Conservation (phyloP, 1,140 invertebrate genomes). For the Drosophila azteca region DNA sequence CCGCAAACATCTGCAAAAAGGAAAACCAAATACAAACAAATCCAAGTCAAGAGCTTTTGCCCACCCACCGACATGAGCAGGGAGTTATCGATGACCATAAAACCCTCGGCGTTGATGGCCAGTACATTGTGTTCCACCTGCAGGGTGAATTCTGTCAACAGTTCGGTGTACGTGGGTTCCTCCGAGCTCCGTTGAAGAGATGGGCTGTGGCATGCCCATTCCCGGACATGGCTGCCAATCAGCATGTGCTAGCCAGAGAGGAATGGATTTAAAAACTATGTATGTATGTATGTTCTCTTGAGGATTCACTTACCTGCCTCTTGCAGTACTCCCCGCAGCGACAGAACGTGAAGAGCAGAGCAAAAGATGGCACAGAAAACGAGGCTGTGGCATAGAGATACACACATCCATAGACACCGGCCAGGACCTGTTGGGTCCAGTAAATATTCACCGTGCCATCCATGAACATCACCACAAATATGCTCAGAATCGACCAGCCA, state of each 20-base stretch:
- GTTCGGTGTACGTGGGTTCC: constrained; percentile 41
- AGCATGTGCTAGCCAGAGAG: constrained; percentile 37
- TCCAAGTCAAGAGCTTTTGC: background rate
- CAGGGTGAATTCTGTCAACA: constrained; percentile 57
- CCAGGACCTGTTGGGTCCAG: constrained; percentile 53
- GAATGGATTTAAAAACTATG: background rate
- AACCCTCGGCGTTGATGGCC: constrained; percentile 59
- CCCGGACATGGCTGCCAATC: constrained; percentile 55
- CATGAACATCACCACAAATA: constrained; percentile 64
- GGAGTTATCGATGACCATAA: constrained; percentile 63
- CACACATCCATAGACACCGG: constrained; percentile 31
- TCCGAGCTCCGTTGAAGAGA: background rate
- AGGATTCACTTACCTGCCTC: constrained; percentile 43
- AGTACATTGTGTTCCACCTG: constrained; percentile 69
- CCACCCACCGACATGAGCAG: constrained; percentile 64
- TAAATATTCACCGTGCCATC: constrained; percentile 66
- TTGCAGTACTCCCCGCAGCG: constrained; percentile 59
- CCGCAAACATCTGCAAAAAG: constrained; percentile 59
- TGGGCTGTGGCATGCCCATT: constrained; percentile 23
- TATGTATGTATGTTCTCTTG: background rate
- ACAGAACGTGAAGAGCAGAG: constrained; percentile 48
- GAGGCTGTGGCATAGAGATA: constrained; percentile 41
- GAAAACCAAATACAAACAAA: background rate
- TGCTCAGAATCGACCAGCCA: constrained; percentile 61
- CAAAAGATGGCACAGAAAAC: constrained; percentile 29